These are phyloP conservation scores for Macrosiphum euphorbiae DNA, from an alignment of 2,888 invertebrate genomes.

Conservation along the genomic window DNA sequence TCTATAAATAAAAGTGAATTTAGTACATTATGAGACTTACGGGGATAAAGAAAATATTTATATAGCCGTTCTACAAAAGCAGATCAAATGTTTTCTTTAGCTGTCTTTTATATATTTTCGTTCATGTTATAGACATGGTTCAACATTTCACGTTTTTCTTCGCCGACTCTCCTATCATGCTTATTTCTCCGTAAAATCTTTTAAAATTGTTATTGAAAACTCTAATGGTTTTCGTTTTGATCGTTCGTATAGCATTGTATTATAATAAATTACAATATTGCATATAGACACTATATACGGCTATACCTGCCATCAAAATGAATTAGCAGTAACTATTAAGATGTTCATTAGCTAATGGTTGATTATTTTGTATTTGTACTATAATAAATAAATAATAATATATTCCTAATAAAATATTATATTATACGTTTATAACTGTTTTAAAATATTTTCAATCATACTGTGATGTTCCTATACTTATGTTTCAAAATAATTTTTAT, in stretches of 20 bases:
- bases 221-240: neutral
- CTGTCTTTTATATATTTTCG: neutral
- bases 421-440: neutral
- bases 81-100: slow-evolving; percentile 23
- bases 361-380: neutral
- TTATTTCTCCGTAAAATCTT: neutral
- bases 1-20: slow-evolving; percentile 13
- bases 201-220: neutral
- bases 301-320: neutral
- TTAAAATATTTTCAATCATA: neutral
- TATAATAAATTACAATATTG: neutral
- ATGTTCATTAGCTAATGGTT: neutral
- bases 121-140: neutral
- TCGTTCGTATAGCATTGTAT: neutral
- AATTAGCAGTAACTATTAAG: neutral
- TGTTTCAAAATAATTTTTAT: neutral
- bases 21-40: neutral
- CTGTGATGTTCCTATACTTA: neutral
- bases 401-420: neutral
- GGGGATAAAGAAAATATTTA: neutral
- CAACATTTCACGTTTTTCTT: slow-evolving; percentile 1
- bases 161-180: neutral
- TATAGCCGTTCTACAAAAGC: neutral
- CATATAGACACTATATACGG: neutral
- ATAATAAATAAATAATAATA: neutral